phyloP scores from a whole-genome alignment of 2,888 invertebrate genomes.

The Ryuthela nishihirai region DNA sequence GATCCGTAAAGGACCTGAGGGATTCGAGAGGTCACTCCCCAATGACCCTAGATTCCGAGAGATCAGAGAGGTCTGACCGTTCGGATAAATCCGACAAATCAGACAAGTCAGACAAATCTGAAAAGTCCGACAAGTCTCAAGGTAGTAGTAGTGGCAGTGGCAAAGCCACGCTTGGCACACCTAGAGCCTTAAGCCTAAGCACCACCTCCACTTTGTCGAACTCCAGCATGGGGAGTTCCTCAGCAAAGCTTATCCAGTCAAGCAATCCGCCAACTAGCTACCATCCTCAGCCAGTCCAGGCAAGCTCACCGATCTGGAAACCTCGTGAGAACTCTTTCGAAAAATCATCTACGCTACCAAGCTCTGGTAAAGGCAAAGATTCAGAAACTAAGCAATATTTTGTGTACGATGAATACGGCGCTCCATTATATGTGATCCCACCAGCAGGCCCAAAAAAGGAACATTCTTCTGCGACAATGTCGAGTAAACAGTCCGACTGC shows the following conservation, averaged over 20 bases:
- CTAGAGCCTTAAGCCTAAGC: conserved; percentile 88
- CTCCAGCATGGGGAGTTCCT: conserved; percentile 85
- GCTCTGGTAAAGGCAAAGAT: conserved; percentile 22
- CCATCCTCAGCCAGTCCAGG: conserved; percentile 59
- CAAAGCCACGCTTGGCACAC: conserved; percentile 74
- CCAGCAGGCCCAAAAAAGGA: conserved; percentile 40
- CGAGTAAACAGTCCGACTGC: conserved; percentile 37
- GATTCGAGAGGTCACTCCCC: conserved; percentile 41
- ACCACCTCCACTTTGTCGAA: conserved; percentile 91
- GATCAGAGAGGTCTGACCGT: conserved; percentile 36
- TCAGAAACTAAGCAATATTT: conserved; percentile 40
- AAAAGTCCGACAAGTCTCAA: conserved; percentile 18
- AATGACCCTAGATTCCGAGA: conserved; percentile 33
- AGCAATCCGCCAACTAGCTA: conserved; percentile 90
- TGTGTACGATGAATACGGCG: conserved; percentile 43
- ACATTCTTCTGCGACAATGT: conserved; percentile 18
- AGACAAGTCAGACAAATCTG: conserved; percentile 29
- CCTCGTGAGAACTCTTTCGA: conserved; percentile 69
- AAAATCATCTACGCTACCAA: conserved; percentile 50
- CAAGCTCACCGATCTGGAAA: conserved; percentile 96
- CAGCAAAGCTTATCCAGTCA: conserved; percentile 83
- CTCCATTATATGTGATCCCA: conserved; percentile 41
- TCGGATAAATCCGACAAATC: conserved; percentile 41
- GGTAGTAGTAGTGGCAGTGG: conserved; percentile 45
- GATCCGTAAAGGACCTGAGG: conserved; percentile 44